These are phyloP conservation scores for Tachuris rubrigastra DNA, from an alignment of 2,113 vertebrate genomes.

Conservation along the genomic window DNA sequence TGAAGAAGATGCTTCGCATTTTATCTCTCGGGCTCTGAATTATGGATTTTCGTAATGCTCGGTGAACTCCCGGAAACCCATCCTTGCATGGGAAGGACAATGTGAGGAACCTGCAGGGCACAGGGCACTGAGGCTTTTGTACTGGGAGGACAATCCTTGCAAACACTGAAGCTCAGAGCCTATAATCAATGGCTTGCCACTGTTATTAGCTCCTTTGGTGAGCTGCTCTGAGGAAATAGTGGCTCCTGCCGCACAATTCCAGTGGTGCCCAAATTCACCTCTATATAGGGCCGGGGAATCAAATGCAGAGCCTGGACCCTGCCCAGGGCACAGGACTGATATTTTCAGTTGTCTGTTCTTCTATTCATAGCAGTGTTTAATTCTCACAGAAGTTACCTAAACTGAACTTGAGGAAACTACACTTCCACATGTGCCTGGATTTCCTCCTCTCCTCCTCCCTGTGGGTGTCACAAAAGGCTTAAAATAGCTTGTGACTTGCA, in stretches of 20 bases:
- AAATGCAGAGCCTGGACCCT: neutral
- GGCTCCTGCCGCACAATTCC: neutral
- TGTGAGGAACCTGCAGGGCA: neutral
- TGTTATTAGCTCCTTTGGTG: neutral
- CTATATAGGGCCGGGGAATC: rapidly evolving
- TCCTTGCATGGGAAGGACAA: neutral
- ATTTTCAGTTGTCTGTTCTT: neutral
- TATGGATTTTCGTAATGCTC: neutral
- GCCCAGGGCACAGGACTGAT: neutral
- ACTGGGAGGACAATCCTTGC: neutral
- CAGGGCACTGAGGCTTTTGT: neutral
- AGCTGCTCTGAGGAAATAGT: neutral
- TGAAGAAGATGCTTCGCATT: neutral
- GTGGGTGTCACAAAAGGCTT: constrained; percentile 3
- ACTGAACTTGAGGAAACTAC: neutral
- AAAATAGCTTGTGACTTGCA: neutral
- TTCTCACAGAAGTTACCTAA: neutral
- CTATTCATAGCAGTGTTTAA: neutral
- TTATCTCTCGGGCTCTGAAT: neutral
- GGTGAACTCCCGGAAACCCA: neutral
- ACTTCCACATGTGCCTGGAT: neutral
- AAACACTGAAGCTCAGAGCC: neutral
- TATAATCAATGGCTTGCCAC: neutral
- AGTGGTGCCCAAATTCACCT: neutral
- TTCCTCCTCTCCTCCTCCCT: neutral